phyloP scores from a whole-genome alignment of 1,140 invertebrate genomes.

The Thrips palmi region DNA sequence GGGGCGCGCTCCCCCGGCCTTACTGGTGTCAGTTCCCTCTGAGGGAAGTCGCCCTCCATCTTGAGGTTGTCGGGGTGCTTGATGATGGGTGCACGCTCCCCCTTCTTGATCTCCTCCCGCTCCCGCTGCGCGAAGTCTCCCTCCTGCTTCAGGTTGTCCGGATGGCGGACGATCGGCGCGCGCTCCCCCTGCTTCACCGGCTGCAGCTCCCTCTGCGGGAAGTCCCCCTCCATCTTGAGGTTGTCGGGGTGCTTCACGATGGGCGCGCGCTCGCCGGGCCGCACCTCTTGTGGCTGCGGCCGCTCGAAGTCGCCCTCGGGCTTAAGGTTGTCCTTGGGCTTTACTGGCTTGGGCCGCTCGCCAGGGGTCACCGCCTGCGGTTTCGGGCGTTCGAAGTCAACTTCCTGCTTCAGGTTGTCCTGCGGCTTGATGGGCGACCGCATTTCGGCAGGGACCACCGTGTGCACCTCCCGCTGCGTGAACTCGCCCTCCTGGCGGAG shows the following conservation, averaged over 20 bases:
- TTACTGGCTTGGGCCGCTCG: constrained; percentile 23
- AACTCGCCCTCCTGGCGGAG: constrained; percentile 45
- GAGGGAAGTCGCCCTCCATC: constrained; percentile 37
- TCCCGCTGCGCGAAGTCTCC: constrained; percentile 30
- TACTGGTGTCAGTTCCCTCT: constrained; percentile 20
- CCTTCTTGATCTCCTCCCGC: constrained; percentile 23
- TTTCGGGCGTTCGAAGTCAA: constrained; percentile 24
- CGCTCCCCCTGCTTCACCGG: constrained; percentile 20
- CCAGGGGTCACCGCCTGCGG: constrained; percentile 17
- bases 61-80: constrained; percentile 31
- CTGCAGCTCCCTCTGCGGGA: constrained; percentile 21
- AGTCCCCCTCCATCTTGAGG: constrained; percentile 34
- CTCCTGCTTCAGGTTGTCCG: constrained; percentile 31
- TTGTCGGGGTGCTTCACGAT: constrained; percentile 31
- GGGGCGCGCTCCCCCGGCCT: constrained; percentile 28
- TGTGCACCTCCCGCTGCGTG: constrained; percentile 10
- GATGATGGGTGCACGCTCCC: constrained; percentile 26
- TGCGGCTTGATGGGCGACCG: constrained; percentile 24
- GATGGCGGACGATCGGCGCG: constrained; percentile 22
- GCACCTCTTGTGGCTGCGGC: constrained; percentile 17
- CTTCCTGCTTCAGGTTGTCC: constrained; percentile 35
- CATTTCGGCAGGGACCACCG: constrained; percentile 18
- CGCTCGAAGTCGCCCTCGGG: constrained; percentile 31
- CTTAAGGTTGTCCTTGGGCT: constrained; percentile 24
- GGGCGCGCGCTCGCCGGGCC: constrained; percentile 16